phyloP scores from a whole-genome alignment of 2,797 vertebrate genomes.

The Microcaecilia unicolor region DNA sequence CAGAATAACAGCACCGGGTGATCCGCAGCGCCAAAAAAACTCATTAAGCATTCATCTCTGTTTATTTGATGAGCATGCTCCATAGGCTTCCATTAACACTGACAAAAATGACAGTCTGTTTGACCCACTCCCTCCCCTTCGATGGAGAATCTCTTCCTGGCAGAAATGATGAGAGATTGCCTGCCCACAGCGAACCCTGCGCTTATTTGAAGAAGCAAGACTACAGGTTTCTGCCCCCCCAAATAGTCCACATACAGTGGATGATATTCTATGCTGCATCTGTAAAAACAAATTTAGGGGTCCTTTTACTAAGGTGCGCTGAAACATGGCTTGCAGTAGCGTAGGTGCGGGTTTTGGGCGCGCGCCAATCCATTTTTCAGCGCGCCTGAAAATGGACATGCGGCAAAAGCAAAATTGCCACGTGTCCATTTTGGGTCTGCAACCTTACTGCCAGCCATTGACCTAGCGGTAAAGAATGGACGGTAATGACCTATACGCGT shows the following conservation, averaged over 20 bases:
- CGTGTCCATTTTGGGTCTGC: no score
- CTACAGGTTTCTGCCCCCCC: constrained; percentile 11
- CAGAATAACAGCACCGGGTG: background rate
- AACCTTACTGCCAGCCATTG: no score
- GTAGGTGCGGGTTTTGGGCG: no score
- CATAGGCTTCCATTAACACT: background rate
- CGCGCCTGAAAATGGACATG: no score
- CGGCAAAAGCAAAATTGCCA: no score
- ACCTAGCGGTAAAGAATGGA: no score
- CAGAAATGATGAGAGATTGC: constrained; percentile 6
- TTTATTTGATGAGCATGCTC: background rate
- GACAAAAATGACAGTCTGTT: constrained; percentile 8
- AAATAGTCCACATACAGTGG: constrained; percentile 3
- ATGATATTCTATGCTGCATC: background rate
- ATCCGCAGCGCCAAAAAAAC: constrained; percentile 1
- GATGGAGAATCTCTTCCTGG: constrained; percentile 8
- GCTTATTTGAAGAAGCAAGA: no score
- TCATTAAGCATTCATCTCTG: constrained; percentile 9
- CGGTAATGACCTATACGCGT: no score
- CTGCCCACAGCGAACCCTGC: constrained; percentile 3
- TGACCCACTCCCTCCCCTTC: constrained; percentile 3
- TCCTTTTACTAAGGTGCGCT: no score
- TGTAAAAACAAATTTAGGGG: no score
- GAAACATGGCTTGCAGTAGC: no score
- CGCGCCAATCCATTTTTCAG: no score